Percentiles rank a stretch among this genome's conserved stretches.
These are phyloP conservation scores for Portunus trituberculatus DNA, from an alignment of 1,140 invertebrate genomes.

Conservation along the genomic window DNA sequence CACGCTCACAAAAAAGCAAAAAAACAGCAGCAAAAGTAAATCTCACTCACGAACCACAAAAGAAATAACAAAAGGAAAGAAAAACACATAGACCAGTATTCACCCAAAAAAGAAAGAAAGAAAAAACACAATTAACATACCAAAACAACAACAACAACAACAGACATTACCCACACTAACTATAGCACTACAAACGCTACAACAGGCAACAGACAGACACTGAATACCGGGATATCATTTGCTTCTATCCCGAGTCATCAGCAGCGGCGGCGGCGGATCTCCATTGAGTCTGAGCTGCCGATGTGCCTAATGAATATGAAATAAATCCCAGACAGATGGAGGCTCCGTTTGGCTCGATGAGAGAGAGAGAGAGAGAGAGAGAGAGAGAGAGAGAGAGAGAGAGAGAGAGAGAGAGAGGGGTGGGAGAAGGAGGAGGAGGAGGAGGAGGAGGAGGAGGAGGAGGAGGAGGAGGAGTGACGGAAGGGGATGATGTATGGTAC, in stretches of 20 bases:
- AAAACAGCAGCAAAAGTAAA: not conserved
- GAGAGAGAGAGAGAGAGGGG: not conserved
- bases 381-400: not conserved
- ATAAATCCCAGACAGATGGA: conserved; percentile 8
- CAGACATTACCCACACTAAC: no score
- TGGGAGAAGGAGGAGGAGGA: not conserved
- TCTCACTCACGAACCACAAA: not conserved
- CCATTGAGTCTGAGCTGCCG: not conserved
- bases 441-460: not conserved
- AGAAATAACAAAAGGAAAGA: no score
- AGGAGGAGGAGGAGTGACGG: not conserved
- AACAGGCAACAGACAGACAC: no score
- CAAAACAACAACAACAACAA: no score
- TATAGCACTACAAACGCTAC: no score
- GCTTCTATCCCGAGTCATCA: no score
- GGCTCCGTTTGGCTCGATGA: not conserved
- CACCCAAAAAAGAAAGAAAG: no score
- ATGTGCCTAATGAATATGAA: not conserved
- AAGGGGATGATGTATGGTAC: conserved; percentile 7
- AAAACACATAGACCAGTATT: no score
- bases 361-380: not conserved
- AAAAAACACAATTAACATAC: no score
- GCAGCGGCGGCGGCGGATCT: not conserved
- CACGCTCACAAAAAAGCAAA: not conserved
- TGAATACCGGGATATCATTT: no score